These are phyloP conservation scores for Sebastes goodei DNA, from an alignment of 2,797 vertebrate species.

Conservation along the genomic window DNA sequence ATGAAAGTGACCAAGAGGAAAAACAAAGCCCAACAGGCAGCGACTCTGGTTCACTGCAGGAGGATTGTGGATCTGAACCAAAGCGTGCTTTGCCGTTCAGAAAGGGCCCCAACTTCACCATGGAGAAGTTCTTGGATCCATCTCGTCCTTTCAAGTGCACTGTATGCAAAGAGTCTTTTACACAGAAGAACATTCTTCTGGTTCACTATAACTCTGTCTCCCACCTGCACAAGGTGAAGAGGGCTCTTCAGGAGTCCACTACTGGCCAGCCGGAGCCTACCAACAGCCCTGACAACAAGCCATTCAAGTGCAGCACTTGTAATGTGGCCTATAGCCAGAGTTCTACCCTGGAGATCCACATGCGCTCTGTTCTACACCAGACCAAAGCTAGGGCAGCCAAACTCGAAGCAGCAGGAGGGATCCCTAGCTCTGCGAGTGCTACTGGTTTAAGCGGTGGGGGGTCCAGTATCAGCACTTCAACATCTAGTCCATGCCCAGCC, in stretches of 20 bases:
- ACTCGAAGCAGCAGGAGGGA: constrained; percentile 92
- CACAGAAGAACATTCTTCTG: constrained; percentile 98
- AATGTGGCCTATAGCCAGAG: constrained; percentile 99
- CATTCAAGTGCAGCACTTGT: constrained; percentile 98
- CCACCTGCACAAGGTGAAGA: constrained; percentile 97
- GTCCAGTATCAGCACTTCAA: constrained; percentile 87
- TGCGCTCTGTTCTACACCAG: constrained; percentile 98
- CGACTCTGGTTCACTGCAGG: constrained; percentile 93
- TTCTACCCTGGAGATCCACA: constrained; percentile 98
- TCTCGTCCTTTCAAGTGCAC: constrained; percentile 99
- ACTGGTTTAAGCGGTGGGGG: constrained; percentile 78
- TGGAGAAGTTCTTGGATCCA: constrained; percentile 99
- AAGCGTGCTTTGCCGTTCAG: constrained; percentile 98
- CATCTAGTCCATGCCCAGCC: constrained; percentile 87
- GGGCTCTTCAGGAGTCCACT: constrained; percentile 96
- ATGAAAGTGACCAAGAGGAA: constrained; percentile 96
- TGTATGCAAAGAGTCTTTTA: constrained; percentile 99
- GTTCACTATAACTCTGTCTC: constrained; percentile 99
- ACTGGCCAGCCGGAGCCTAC: constrained; percentile 95
- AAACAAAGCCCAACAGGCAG: constrained; percentile 98
- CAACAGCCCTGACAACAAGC: constrained; percentile 98
- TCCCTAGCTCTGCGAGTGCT: constrained; percentile 79
- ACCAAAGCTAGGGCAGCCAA: constrained; percentile 98
- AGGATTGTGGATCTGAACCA: constrained; percentile 97
- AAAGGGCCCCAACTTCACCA: constrained; percentile 98